Evolutionary conservation across 2,797 vertebrate genomes (phyloP).

Genomic region (Dicrostonyx torquatus): DNA sequence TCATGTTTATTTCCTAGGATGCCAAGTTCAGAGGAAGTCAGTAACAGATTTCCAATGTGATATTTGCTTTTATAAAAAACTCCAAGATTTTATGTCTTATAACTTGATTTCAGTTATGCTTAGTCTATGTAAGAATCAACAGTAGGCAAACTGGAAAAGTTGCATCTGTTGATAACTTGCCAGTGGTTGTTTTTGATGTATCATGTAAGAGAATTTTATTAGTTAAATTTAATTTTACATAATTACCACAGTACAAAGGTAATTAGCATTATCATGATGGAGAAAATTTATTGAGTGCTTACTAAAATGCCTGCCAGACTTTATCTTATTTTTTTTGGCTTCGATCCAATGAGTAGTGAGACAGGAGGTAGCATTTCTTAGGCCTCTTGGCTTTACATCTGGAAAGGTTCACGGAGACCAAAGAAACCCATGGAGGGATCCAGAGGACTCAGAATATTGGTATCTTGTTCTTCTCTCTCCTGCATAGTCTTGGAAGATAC

Average conservation of each 20-base stretch:
- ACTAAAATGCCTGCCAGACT: not conserved
- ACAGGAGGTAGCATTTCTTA: not conserved
- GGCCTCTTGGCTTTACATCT: not conserved
- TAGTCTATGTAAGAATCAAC: not conserved
- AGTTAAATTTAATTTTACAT: conserved; percentile 41
- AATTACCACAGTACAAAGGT: conserved; percentile 1
- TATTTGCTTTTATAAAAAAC: not conserved
- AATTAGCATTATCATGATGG: not conserved
- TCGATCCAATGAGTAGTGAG: not conserved
- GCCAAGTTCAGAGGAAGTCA: not conserved
- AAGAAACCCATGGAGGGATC: not conserved
- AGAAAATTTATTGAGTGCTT: conserved; percentile 20
- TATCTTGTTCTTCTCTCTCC: not conserved
- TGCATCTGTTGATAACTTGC: conserved; percentile 13
- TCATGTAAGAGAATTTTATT: conserved; percentile 28
- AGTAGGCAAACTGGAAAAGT: not conserved
- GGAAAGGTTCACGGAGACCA: not conserved
- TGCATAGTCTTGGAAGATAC: not conserved
- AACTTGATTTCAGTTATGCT: not conserved
- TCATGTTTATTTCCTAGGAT: not conserved
- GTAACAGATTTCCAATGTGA: not conserved
- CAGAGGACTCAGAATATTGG: not conserved
- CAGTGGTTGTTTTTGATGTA: conserved; percentile 26
- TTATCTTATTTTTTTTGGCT: conserved; percentile 7
- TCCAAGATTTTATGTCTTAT: not conserved